Conservation (phyloP, 2,888 invertebrate species). For the Cerceris rybyensis region DNA sequence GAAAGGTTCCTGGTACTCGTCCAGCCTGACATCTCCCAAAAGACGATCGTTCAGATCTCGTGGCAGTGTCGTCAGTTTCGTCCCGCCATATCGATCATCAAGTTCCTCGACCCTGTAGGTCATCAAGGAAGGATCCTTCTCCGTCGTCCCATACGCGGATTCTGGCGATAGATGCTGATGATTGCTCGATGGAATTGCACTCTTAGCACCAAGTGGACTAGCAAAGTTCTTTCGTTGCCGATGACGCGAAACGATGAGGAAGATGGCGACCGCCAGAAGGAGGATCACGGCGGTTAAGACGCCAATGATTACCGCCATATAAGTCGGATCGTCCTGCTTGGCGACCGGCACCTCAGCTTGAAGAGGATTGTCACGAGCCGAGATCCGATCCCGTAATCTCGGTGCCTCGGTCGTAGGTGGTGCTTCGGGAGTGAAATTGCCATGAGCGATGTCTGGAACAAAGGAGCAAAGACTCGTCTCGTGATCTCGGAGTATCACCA, state of each 20-base stretch:
- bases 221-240: slow-evolving; percentile 83
- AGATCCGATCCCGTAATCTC: slow-evolving; percentile 74
- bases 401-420: slow-evolving; percentile 80
- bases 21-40: slow-evolving; percentile 79
- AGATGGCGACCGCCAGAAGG: slow-evolving; percentile 84
- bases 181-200: slow-evolving; percentile 80
- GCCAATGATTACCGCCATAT: slow-evolving; percentile 84
- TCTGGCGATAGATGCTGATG: slow-evolving; percentile 83
- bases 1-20: slow-evolving; percentile 81
- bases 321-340: slow-evolving; percentile 83
- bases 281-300: slow-evolving; percentile 84
- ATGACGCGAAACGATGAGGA: slow-evolving; percentile 83
- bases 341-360: slow-evolving; percentile 81
- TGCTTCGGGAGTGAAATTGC: slow-evolving; percentile 84
- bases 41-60: slow-evolving; percentile 80
- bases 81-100: slow-evolving; percentile 83
- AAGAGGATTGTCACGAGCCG: slow-evolving; percentile 73
- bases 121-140: slow-evolving; percentile 83
- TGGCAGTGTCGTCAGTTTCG: slow-evolving; percentile 78
- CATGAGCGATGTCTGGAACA: slow-evolving; percentile 83
- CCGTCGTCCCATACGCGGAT: slow-evolving; percentile 83
- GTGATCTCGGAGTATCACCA: slow-evolving; percentile 1
- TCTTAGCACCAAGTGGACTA: slow-evolving; percentile 82
- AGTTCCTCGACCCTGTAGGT: slow-evolving; percentile 84
- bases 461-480: slow-evolving; percentile 16